Percentiles rank a stretch among this genome's conserved stretches.
phyloP scores from a whole-genome alignment of 2,888 invertebrate genomes.

The Rambutsinella grinnellia region DNA sequence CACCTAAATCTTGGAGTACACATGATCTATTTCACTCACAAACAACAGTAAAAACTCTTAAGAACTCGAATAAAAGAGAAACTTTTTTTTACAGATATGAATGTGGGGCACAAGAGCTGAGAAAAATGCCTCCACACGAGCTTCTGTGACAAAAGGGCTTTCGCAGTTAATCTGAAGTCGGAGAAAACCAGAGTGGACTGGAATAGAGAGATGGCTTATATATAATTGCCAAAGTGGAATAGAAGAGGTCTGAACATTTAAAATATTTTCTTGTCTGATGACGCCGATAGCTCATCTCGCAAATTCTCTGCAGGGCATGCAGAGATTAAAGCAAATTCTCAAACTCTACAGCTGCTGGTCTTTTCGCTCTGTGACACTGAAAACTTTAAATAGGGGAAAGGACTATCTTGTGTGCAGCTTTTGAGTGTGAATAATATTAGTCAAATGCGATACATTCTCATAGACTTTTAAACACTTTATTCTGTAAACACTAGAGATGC shows the following conservation, averaged over 20 bases:
- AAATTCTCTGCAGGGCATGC: not conserved
- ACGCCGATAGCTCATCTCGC: not conserved
- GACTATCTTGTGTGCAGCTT: too few relatives aligned
- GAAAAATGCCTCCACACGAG: too few relatives aligned
- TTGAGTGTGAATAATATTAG: too few relatives aligned
- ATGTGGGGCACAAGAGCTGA: too few relatives aligned
- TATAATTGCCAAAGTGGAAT: not conserved
- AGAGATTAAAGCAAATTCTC: not conserved
- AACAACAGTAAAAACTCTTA: not conserved
- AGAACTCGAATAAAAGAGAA: not conserved
- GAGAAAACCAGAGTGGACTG: not conserved
- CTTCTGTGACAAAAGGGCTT: not conserved
- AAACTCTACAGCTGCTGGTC: too few relatives aligned
- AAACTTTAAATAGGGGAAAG: too few relatives aligned
- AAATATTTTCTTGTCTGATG: not conserved
- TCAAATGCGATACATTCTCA: too few relatives aligned
- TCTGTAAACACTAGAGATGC: not conserved
- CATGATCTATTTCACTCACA: not conserved
- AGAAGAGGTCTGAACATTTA: not conserved
- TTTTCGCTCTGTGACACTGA: conserved; percentile 50
- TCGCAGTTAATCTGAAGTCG: not conserved
- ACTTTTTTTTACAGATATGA: not conserved
- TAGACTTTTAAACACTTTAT: too few relatives aligned
- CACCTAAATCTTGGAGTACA: not conserved
- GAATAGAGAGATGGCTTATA: not conserved